Conservation (phyloP, 1,140 invertebrate species). For the Argopecten irradians region DNA sequence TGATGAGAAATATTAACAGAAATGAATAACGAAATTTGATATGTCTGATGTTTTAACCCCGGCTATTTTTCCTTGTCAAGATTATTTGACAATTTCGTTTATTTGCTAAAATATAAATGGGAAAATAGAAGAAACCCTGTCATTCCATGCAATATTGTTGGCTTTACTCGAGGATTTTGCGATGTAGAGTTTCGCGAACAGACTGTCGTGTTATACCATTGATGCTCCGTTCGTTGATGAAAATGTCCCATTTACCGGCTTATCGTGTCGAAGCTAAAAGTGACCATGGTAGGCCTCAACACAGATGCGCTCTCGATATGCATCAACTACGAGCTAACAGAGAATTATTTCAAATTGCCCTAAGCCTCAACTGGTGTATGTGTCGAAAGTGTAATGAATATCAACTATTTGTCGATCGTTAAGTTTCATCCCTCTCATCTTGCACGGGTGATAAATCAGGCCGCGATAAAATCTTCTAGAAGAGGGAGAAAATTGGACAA, state of each 20-base stretch:
- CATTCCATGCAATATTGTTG: background rate
- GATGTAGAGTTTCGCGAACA: slow-evolving; percentile 5
- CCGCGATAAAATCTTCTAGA: slow-evolving; percentile 34
- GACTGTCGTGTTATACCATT: background rate
- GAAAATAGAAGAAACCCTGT: background rate
- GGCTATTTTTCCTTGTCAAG: background rate
- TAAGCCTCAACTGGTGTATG: slow-evolving; percentile 36
- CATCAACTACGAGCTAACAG: background rate
- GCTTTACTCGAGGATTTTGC: background rate
- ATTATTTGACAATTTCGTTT: background rate
- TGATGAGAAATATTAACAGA: background rate
- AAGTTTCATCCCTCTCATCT: slow-evolving; percentile 30
- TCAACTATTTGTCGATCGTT: slow-evolving; percentile 41
- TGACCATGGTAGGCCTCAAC: background rate
- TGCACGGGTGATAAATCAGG: slow-evolving; percentile 36
- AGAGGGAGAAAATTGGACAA: slow-evolving; percentile 24
- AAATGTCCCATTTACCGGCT: background rate
- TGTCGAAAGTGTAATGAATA: slow-evolving; percentile 46
- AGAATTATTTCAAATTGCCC: slow-evolving; percentile 26
- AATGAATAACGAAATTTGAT: background rate
- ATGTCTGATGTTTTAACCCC: background rate
- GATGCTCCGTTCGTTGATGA: background rate
- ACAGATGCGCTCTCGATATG: slow-evolving; percentile 1
- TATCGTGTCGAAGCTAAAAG: background rate
- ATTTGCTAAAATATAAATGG: background rate